These are phyloP conservation scores for Hypocryptadius cinnamomeus DNA, from an alignment of 2,113 vertebrate genomes.

Conservation along the genomic window DNA sequence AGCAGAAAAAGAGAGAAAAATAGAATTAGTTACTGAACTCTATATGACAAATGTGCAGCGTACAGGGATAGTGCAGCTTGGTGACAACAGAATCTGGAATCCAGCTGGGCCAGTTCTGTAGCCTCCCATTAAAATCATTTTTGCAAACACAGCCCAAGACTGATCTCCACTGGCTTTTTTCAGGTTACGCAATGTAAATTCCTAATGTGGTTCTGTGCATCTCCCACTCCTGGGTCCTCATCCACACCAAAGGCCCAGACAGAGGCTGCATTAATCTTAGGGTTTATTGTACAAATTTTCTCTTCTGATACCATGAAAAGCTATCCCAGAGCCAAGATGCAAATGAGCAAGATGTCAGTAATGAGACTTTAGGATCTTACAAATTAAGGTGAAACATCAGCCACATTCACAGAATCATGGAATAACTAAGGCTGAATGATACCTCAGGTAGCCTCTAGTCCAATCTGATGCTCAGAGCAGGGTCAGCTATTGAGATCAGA, in stretches of 20 bases:
- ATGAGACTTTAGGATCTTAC: background rate
- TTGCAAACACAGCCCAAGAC: background rate
- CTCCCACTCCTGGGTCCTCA: background rate
- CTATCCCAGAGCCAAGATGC: background rate
- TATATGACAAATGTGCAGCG: background rate
- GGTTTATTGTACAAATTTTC: background rate
- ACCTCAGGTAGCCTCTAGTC: background rate
- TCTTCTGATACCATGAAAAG: background rate
- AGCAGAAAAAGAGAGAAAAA: slow-evolving; percentile 4
- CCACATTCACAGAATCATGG: background rate
- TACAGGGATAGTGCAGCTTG: background rate
- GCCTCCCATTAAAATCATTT: background rate
- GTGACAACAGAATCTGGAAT: slow-evolving; percentile 17
- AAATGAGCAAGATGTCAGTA: background rate
- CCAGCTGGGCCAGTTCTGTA: slow-evolving; percentile 14
- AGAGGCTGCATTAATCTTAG: background rate
- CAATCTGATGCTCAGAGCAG: background rate
- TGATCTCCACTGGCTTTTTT: background rate
- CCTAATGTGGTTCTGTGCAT: background rate
- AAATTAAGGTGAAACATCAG: background rate
- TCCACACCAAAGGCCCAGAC: background rate
- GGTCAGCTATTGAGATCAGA: background rate
- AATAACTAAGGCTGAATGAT: background rate
- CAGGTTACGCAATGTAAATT: background rate
- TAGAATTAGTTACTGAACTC: background rate